A percentile compares a stretch with the other conserved stretches of the same genome.
Conservation (phyloP, 2,888 invertebrate genomes). For the Amorpha juglandis region DNA sequence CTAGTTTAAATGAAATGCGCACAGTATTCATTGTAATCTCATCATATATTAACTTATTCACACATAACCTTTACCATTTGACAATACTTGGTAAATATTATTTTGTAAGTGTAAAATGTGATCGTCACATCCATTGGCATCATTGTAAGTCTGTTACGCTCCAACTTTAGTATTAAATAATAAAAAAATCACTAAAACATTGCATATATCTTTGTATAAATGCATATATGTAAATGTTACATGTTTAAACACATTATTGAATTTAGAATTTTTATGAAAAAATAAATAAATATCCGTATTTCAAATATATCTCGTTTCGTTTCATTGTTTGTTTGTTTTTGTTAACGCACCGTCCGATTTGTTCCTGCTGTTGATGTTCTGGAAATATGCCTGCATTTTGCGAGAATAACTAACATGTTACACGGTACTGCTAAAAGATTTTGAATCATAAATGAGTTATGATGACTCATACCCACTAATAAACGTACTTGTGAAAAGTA, state of each 20-base stretch:
- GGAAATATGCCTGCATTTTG: neutral
- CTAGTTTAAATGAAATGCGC: slow-evolving; percentile 73
- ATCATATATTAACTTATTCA: slow-evolving; percentile 54
- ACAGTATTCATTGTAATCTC: slow-evolving; percentile 69
- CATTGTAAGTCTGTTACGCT: slow-evolving; percentile 76
- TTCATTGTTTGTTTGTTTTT: slow-evolving; percentile 57
- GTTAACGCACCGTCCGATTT: slow-evolving; percentile 12
- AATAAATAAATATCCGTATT: slow-evolving; percentile 85
- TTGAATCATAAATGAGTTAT: neutral
- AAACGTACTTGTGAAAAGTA: neutral
- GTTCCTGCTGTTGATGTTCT: neutral
- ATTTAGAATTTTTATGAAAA: slow-evolving; percentile 86
- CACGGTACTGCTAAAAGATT: slow-evolving; percentile 2
- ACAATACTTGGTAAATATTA: slow-evolving; percentile 84
- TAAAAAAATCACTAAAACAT: slow-evolving; percentile 76
- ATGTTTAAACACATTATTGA: slow-evolving; percentile 85
- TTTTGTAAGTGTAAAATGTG: slow-evolving; percentile 79
- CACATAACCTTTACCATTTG: slow-evolving; percentile 76
- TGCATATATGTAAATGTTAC: slow-evolving; percentile 85
- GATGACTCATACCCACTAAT: neutral
- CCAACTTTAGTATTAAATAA: slow-evolving; percentile 79
- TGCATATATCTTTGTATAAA: slow-evolving; percentile 85
- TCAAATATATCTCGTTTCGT: slow-evolving; percentile 80
- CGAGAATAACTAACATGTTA: neutral
- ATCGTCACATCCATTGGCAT: slow-evolving; percentile 67